Percentiles rank a stretch among this genome's conserved stretches.
These are phyloP conservation scores for Clistopyga incitator DNA, from an alignment of 2,888 invertebrate species.

Conservation along the genomic window DNA sequence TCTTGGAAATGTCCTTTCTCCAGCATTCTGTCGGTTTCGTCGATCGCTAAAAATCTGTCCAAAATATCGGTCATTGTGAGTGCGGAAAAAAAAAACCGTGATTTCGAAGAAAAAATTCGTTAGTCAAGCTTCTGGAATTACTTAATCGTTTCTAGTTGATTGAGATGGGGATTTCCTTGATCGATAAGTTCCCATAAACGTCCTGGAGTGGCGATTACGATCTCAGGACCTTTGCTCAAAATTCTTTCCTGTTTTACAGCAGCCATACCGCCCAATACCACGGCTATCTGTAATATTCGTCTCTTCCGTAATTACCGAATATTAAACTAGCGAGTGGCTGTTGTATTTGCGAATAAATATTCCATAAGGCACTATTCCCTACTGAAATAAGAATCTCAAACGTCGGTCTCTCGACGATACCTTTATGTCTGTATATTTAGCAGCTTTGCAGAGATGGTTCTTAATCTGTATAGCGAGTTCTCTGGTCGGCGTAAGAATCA, in stretches of 20 bases:
- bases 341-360: too few species aligned
- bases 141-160: slow-evolving; percentile 90
- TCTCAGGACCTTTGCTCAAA: slow-evolving; percentile 93
- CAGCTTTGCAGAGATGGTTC: slow-evolving; percentile 91
- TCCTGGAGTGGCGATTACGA: slow-evolving; percentile 98
- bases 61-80: slow-evolving; percentile 12
- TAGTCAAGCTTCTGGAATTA: slow-evolving; percentile 79
- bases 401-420: slow-evolving; percentile 73
- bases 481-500: slow-evolving; percentile 97
- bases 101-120: neutral
- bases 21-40: slow-evolving; percentile 99
- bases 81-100: neutral
- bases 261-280: slow-evolving; percentile 97
- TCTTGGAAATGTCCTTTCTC: slow-evolving; percentile 98
- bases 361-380: too few species aligned
- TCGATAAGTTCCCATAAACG: slow-evolving; percentile 97
- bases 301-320: neutral
- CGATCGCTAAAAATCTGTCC: slow-evolving; percentile 94
- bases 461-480: slow-evolving; percentile 98
- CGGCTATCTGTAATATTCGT: slow-evolving; percentile 86
- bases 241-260: slow-evolving; percentile 96
- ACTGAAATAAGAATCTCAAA: too few species aligned
- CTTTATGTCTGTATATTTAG: slow-evolving; percentile 91
- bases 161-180: slow-evolving; percentile 91
- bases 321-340: too few species aligned